Evolutionary conservation across 2,888 invertebrate genomes (phyloP).

Genomic region (Carpatolechia fugitivella): DNA sequence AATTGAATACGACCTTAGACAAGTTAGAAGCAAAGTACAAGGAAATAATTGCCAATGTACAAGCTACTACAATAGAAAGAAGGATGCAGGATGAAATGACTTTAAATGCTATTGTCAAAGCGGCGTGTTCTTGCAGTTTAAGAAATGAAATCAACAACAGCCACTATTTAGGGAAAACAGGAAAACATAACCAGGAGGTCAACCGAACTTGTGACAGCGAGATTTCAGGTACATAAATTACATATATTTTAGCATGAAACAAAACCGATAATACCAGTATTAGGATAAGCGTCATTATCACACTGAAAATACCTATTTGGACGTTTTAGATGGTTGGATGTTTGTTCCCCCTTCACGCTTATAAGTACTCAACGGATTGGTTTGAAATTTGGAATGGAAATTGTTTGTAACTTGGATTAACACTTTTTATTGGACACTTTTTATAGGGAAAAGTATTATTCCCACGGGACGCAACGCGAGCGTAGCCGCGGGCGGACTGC

Average conservation of each 20-base stretch:
- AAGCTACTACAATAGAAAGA: constrained; percentile 65
- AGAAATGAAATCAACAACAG: constrained; percentile 23
- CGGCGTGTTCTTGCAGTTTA: constrained; percentile 40
- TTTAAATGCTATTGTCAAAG: constrained; percentile 58
- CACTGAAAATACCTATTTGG: no score
- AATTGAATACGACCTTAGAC: constrained; percentile 49
- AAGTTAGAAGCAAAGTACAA: constrained; percentile 68
- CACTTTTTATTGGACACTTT: no score
- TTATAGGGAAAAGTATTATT: no score
- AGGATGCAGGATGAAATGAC: constrained; percentile 64
- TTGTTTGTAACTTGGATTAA: no score
- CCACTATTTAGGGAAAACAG: constrained; percentile 37
- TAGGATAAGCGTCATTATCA: no score
- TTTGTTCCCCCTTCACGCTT: no score
- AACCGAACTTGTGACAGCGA: constrained; percentile 44
- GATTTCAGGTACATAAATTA: constrained; percentile 27
- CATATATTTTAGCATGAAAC: not conserved
- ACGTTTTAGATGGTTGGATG: no score
- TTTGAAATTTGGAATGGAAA: no score
- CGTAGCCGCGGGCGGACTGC: no score
- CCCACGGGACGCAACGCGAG: no score
- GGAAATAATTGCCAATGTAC: constrained; percentile 64
- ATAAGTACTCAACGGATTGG: no score
- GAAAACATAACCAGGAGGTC: constrained; percentile 26
- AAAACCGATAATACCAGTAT: no score